Percentiles rank a stretch among this genome's conserved stretches.
Conservation (phyloP, 2,113 vertebrate species). For the Himantopus leucocephalus region DNA sequence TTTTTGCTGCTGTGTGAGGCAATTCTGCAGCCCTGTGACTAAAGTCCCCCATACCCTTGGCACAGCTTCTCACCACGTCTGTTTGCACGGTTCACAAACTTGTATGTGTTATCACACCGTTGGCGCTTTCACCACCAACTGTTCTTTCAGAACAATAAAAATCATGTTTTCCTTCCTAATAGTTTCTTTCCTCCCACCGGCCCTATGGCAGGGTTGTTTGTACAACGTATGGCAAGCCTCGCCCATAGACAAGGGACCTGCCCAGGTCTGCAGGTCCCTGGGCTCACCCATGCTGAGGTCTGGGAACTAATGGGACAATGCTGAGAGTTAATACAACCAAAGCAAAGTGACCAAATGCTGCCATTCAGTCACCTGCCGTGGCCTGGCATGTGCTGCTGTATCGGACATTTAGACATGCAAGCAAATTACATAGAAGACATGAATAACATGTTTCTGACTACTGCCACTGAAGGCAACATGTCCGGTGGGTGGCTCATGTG, state of each 20-base stretch:
- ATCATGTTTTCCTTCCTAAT: background rate
- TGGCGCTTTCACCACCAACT: background rate
- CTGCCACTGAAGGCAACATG: background rate
- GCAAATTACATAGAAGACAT: background rate
- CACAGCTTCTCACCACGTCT: rapidly evolving
- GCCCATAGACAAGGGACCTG: background rate
- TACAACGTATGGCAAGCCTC: background rate
- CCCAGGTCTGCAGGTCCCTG: background rate
- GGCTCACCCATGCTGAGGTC: background rate
- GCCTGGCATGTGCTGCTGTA: background rate
- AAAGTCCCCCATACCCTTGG: background rate
- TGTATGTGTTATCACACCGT: rapidly evolving
- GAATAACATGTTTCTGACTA: background rate
- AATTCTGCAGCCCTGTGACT: background rate
- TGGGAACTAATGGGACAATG: background rate
- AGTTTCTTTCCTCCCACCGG: background rate
- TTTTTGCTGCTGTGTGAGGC: background rate
- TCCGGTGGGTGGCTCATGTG: background rate
- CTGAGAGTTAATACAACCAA: background rate
- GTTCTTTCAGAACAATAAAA: background rate
- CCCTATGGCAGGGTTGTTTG: background rate
- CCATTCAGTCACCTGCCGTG: background rate
- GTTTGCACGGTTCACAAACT: background rate
- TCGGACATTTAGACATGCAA: rapidly evolving
- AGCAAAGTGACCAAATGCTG: background rate